phyloP scores from a whole-genome alignment of 2,888 invertebrate species.

The Pseudeuparius sepicola region DNA sequence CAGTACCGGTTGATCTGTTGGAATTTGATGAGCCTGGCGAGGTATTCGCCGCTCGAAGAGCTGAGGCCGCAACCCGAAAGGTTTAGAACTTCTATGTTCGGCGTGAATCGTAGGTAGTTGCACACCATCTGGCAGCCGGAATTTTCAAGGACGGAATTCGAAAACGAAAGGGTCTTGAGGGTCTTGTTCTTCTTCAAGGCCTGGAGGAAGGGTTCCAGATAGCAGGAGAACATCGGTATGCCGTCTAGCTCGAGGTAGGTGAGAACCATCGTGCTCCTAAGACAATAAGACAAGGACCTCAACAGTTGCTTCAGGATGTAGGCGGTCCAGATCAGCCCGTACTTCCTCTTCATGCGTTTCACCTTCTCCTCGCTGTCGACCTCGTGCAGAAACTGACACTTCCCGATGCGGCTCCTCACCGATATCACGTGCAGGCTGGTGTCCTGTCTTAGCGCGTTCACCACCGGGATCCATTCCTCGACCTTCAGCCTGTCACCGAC shows the following conservation, averaged over 20 bases:
- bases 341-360: slow-evolving; percentile 43
- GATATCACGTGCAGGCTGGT: slow-evolving; percentile 58
- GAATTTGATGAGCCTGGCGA: slow-evolving; percentile 55
- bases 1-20: slow-evolving; percentile 53
- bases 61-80: slow-evolving; percentile 59
- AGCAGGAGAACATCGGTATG: slow-evolving; percentile 57
- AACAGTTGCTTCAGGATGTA: slow-evolving; percentile 57
- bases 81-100: slow-evolving; percentile 58
- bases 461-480: slow-evolving; percentile 65
- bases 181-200: slow-evolving; percentile 52
- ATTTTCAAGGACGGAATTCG: slow-evolving; percentile 60
- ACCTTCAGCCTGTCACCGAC: slow-evolving; percentile 65
- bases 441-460: slow-evolving; percentile 62
- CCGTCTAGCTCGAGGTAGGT: slow-evolving; percentile 59
- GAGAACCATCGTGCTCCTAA: slow-evolving; percentile 52
- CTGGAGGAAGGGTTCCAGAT: slow-evolving; percentile 43
- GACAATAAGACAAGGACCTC: slow-evolving; percentile 53
- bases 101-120: slow-evolving; percentile 53
- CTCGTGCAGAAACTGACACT: slow-evolving; percentile 34
- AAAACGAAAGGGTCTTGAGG: slow-evolving; percentile 57
- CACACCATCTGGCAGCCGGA: slow-evolving; percentile 62
- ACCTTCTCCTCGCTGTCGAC: slow-evolving; percentile 51
- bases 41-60: slow-evolving; percentile 49
- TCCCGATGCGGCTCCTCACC: slow-evolving; percentile 46
- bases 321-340: slow-evolving; percentile 50